Evolutionary conservation across 2,888 invertebrate species (phyloP), one percentile per base, ranked within the genome.

Genomic region (Synergus laeviventris): DNA sequence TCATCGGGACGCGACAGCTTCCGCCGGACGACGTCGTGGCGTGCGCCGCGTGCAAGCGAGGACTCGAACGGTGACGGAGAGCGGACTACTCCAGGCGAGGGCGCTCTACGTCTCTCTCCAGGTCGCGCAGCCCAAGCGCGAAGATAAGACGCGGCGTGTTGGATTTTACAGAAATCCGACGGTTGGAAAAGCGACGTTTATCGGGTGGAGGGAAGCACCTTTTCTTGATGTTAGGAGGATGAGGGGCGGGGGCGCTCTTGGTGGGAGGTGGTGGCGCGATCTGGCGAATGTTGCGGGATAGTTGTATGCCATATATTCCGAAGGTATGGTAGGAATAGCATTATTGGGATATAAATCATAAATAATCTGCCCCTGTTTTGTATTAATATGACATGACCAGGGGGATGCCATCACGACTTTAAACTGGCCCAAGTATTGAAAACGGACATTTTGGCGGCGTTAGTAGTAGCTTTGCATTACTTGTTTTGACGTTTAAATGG

Each of bases 41-140:
- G 76, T 78, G 78, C 76, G 78, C 56, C 38, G 76, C 62, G 76
- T 78, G 78, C 76, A 77, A 82, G 79, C 77, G 42, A 11, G 42
- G 42, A 31, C 42, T 21, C 45, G 24, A 54, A 31, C 5, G 7
- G 31, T 3, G 31, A 31, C 24, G 24, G 31, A 31, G 31, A 2
- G 31, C 7, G 21, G 24, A 42, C 3, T 70, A 16, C 24, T 31
- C 16, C 61, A 61, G 4, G 21, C 60, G 21, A 24, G 21, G 18
- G 14, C 5, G 60, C 14, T 24, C 31, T 31, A 31, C 31, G 31
- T 31, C 31, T 31, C 31, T 31, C 31, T 31, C 18, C 18, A 21
- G 36, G n/a, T 36, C 21, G 24, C 24, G 16, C 54, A 18, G 18
- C 9, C 49, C 9, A 9, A 9, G 4, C 49, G 9, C 49, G n/a